Conservation (phyloP, 1,140 invertebrate species). For the Metaphire vulgaris region DNA sequence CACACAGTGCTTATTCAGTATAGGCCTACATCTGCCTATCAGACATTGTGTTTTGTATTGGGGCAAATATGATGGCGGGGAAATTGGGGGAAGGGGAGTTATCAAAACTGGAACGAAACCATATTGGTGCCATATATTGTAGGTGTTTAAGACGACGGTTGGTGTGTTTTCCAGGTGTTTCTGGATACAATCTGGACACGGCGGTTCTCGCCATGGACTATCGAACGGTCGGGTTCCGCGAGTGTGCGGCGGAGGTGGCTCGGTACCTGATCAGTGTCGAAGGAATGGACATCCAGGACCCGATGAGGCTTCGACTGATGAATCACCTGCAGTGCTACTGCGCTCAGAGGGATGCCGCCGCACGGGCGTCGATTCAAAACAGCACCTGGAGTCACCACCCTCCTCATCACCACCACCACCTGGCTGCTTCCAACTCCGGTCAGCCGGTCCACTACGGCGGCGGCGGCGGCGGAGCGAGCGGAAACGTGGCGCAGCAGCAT, state of each 20-base stretch:
- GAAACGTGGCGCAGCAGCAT: background rate
- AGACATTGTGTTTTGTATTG: too few relatives aligned
- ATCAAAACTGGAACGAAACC: too few relatives aligned
- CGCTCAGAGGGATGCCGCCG: background rate
- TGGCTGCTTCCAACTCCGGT: background rate
- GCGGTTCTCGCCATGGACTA: constrained; percentile 82
- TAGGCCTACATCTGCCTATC: too few relatives aligned
- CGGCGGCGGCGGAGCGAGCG: background rate
- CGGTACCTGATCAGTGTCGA: constrained; percentile 88
- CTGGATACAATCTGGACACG: constrained; percentile 33
- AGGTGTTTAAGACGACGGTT: too few relatives aligned
- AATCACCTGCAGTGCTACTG: constrained; percentile 85
- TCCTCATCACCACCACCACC: background rate
- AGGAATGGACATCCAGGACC: constrained; percentile 89
- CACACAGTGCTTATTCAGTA: too few relatives aligned
- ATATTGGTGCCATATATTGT: too few relatives aligned
- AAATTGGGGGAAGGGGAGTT: too few relatives aligned
- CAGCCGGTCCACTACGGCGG: background rate
- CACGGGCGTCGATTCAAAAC: background rate
- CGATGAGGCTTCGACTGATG: constrained; percentile 77
- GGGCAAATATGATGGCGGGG: too few relatives aligned
- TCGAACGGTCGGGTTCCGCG: constrained; percentile 88
- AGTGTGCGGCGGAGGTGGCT: constrained; percentile 88
- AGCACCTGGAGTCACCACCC: background rate
- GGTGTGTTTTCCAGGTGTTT: background rate